These are phyloP conservation scores for Vicugna pacos DNA, from an alignment of 2,113 vertebrate genomes.

Conservation along the genomic window DNA sequence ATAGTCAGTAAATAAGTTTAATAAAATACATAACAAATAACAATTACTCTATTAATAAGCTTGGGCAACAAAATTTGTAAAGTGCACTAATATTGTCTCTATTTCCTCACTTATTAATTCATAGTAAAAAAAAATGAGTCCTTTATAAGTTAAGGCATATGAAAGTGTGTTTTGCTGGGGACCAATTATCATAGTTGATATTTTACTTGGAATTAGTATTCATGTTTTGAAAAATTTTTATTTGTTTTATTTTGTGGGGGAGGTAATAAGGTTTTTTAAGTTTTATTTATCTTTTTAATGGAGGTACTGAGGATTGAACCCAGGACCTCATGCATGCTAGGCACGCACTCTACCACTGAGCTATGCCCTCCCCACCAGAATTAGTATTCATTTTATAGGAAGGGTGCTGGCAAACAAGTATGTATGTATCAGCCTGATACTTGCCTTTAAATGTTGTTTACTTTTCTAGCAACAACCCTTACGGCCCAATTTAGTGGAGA, in stretches of 20 bases:
- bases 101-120: conserved; percentile 39
- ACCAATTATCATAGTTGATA: neutral
- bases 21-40: conserved; percentile 2
- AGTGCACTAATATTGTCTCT: neutral
- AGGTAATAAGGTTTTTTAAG: too few relatives aligned
- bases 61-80: conserved; percentile 33
- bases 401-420: neutral
- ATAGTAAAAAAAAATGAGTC: neutral
- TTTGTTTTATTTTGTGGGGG: too few relatives aligned
- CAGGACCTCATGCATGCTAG: too few relatives aligned
- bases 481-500: conserved; percentile 88
- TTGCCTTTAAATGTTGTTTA: conserved; percentile 64
- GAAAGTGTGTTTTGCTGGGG: conserved; percentile 48
- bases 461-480: conserved; percentile 89
- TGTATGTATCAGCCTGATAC: conserved; percentile 10
- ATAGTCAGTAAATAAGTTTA: conserved; percentile 5
- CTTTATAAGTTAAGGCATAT: neutral
- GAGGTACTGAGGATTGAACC: too few relatives aligned
- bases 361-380: neutral
- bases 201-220: conserved; percentile 59
- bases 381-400: conserved; percentile 2
- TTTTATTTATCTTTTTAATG: too few relatives aligned
- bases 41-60: neutral
- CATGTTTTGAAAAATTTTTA: neutral
- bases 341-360: too few relatives aligned